A percentile compares a stretch with the other conserved stretches of the same genome.
These are phyloP conservation scores for Bambusicola thoracicus DNA, from an alignment of 2,113 vertebrate species.

Conservation along the genomic window DNA sequence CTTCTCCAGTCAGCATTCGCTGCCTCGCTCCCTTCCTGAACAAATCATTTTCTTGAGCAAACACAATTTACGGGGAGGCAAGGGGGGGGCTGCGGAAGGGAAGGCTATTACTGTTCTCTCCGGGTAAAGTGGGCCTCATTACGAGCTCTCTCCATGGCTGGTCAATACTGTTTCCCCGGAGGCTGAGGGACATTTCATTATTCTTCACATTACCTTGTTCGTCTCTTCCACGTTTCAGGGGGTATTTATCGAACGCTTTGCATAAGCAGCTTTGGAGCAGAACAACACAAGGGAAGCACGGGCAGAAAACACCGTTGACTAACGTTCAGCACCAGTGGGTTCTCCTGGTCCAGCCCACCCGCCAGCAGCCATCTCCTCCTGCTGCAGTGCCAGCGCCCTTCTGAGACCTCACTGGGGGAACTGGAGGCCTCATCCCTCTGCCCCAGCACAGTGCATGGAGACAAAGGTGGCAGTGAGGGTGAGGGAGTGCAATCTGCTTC, in stretches of 20 bases:
- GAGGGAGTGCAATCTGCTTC: background rate
- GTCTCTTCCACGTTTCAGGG: background rate
- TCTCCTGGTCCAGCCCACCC: background rate
- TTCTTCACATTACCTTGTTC: conserved; percentile 49
- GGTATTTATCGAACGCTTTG: conserved; percentile 27
- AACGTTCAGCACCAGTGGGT: background rate
- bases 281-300: background rate
- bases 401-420: background rate
- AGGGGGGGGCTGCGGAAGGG: background rate
- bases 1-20: background rate
- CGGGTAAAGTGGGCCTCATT: conserved; percentile 52
- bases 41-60: conserved; percentile 59
- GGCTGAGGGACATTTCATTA: conserved; percentile 55
- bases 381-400: background rate
- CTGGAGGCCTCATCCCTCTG: background rate
- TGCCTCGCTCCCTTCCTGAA: conserved; percentile 29
- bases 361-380: background rate
- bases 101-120: conserved; percentile 44
- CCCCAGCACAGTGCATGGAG: rapidly evolving
- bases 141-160: conserved; percentile 35
- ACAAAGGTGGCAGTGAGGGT: background rate
- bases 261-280: conserved; percentile 18
- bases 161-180: conserved; percentile 53
- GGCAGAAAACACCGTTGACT: background rate
- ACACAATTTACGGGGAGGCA: background rate